These are phyloP conservation scores for Melanerpes formicivorus DNA, from an alignment of 2,113 vertebrate species.

Conservation along the genomic window DNA sequence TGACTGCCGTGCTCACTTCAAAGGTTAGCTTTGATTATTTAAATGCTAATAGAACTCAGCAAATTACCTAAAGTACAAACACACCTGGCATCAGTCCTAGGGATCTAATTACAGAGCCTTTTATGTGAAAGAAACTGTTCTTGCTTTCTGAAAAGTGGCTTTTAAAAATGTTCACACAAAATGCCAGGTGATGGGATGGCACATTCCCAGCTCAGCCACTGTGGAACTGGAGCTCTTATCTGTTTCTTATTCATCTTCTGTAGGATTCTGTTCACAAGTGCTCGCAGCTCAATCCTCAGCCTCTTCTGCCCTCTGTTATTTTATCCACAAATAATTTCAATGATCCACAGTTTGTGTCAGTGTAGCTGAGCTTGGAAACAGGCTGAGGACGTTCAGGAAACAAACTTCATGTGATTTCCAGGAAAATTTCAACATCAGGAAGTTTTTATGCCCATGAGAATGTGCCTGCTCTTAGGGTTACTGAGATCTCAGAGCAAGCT, in stretches of 20 bases:
- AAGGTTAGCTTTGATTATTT: slow-evolving; percentile 39
- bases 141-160: slow-evolving; percentile 7
- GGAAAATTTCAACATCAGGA: not conserved
- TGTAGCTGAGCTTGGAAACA: not conserved
- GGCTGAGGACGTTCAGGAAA: not conserved
- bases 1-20: not conserved
- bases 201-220: not conserved
- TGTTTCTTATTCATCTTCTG: not conserved
- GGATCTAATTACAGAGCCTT: slow-evolving; percentile 41
- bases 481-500: not conserved
- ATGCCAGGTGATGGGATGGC: slow-evolving; percentile 9
- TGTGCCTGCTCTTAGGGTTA: not conserved
- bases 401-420: not conserved
- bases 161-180: slow-evolving; percentile 7
- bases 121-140: slow-evolving; percentile 32
- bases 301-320: not conserved
- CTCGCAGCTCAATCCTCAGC: not conserved
- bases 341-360: not conserved
- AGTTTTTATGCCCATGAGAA: not conserved
- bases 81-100: slow-evolving; percentile 21
- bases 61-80: not conserved
- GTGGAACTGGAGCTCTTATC: not conserved
- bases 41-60: slow-evolving; percentile 47
- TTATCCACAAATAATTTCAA: not conserved
- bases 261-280: not conserved